Percentiles rank a stretch among this genome's conserved stretches.
Evolutionary conservation across 2,797 vertebrate genomes (phyloP).

Genomic region (Acanthopagrus latus): DNA sequence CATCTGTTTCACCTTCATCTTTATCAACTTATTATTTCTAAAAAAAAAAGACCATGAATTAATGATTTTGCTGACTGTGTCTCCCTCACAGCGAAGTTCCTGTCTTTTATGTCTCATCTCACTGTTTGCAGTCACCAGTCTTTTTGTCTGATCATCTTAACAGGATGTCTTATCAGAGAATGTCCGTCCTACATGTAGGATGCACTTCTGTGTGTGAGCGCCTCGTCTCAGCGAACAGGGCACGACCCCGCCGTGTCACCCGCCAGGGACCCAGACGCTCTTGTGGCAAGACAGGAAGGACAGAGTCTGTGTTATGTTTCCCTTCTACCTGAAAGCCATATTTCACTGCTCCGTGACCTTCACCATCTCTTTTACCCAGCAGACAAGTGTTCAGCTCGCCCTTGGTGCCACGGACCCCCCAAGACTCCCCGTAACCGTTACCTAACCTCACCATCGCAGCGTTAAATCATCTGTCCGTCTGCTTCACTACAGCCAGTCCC

Average conservation of each 20-base stretch:
- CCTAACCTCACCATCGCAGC: slow-evolving; percentile 35
- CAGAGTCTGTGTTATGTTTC: slow-evolving; percentile 88
- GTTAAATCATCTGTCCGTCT: slow-evolving; percentile 50
- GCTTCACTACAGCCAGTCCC: slow-evolving; percentile 25
- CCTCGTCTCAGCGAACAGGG: slow-evolving; percentile 80
- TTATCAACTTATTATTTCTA: neutral
- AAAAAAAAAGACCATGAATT: neutral
- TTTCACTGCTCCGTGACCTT: slow-evolving; percentile 82
- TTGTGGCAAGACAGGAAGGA: slow-evolving; percentile 83
- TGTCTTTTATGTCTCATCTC: neutral
- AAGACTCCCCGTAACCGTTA: slow-evolving; percentile 45
- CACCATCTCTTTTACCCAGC: slow-evolving; percentile 53
- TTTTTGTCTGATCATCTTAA: neutral
- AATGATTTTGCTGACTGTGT: neutral
- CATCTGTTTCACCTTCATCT: neutral
- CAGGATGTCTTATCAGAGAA: slow-evolving; percentile 1
- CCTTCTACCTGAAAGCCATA: slow-evolving; percentile 86
- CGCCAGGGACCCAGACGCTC: slow-evolving; percentile 83
- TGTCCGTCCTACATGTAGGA: neutral
- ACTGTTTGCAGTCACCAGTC: neutral
- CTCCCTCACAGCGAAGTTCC: neutral
- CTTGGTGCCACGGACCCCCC: slow-evolving; percentile 18
- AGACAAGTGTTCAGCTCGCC: slow-evolving; percentile 64
- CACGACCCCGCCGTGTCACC: slow-evolving; percentile 87
- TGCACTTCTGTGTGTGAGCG: slow-evolving; percentile 68